These are phyloP conservation scores for Matsumyia berberina DNA, from an alignment of 2,888 invertebrate species.

Conservation along the genomic window DNA sequence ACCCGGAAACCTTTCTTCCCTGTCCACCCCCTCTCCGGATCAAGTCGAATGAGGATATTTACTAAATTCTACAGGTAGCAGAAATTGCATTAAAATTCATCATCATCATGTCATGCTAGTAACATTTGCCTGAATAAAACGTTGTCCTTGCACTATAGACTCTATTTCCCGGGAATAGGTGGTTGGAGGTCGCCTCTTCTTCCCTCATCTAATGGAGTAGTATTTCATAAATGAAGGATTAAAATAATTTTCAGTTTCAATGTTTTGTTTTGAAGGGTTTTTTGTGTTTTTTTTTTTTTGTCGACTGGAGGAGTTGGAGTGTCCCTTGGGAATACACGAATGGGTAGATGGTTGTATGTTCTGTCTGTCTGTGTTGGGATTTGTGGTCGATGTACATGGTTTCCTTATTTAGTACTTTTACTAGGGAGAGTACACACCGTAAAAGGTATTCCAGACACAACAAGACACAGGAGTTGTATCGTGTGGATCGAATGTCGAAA, in stretches of 20 bases:
- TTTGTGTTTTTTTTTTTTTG: neutral
- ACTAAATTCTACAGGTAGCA: constrained; percentile 56
- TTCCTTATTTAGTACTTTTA: constrained; percentile 35
- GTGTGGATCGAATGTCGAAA: constrained; percentile 49
- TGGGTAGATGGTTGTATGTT: constrained; percentile 1
- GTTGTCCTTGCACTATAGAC: constrained; percentile 31
- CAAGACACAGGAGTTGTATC: constrained; percentile 40
- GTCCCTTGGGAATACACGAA: constrained; percentile 43
- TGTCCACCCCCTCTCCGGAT: neutral
- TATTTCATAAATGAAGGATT: constrained; percentile 65
- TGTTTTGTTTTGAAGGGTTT: constrained; percentile 41
- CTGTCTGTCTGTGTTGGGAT: constrained; percentile 69
- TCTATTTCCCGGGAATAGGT: neutral
- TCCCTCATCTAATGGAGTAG: constrained; percentile 6
- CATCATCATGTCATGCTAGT: constrained; percentile 50
- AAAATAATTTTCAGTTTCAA: constrained; percentile 66
- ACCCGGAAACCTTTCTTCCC: neutral
- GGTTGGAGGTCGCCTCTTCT: neutral
- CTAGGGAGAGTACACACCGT: constrained; percentile 18
- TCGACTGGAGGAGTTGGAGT: neutral
- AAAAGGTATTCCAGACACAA: constrained; percentile 50
- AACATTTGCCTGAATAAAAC: constrained; percentile 55
- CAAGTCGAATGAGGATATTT: neutral
- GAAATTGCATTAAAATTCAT: constrained; percentile 67
- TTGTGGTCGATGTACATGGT: constrained; percentile 44